phyloP scores from a whole-genome alignment of 2,888 invertebrate genomes.

The Trachelus tabidus region DNA sequence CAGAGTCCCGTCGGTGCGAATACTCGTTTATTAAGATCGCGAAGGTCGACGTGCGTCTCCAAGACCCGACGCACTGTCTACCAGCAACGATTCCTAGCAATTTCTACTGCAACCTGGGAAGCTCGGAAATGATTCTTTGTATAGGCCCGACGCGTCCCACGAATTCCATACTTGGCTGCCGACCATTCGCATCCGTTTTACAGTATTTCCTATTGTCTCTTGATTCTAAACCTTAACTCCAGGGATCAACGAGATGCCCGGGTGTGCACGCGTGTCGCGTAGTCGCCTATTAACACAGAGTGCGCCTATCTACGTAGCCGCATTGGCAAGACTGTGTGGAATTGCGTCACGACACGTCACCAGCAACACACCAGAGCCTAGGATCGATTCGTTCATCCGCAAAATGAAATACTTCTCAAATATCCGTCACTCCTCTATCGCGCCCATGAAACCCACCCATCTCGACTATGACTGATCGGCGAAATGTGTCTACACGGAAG shows the following conservation, averaged over 20 bases:
- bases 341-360: conserved; percentile 1
- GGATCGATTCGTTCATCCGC: conserved; percentile 7
- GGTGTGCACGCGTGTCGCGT: neutral
- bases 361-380: neutral
- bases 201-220: neutral
- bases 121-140: neutral
- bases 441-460: neutral
- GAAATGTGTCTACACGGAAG: neutral
- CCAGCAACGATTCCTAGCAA: neutral
- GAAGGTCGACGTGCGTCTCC: conserved; percentile 25
- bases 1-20: conserved; percentile 20
- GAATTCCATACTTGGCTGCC: neutral
- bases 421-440: neutral
- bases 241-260: neutral
- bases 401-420: conserved; percentile 3
- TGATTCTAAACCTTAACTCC: neutral
- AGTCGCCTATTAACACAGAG: neutral
- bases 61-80: neutral
- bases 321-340: neutral
- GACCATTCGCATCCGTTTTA: neutral
- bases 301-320: neutral
- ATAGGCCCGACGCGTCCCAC: too few relatives aligned
- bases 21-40: conserved; percentile 30
- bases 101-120: neutral
- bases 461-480: neutral